Evolutionary conservation across 2,797 vertebrate species (phyloP), one percentile per base, ranked within the genome.

Genomic region (Erethizon dorsatum): DNA sequence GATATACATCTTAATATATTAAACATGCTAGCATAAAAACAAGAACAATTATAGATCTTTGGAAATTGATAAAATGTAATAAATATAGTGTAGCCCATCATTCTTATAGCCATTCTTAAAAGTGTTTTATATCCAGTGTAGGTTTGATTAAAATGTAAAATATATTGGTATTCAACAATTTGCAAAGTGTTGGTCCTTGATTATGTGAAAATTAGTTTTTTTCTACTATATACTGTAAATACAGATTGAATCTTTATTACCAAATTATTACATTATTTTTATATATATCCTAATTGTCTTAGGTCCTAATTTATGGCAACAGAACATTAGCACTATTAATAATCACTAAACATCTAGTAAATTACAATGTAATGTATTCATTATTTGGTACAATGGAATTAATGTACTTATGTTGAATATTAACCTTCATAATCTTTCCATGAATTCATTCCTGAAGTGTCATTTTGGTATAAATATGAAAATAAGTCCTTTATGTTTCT

Each of bases 191-290:
- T 67, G 63, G 33, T 33, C 14, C 63, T 15, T 31, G n/a, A 80
- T 97, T 95, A 98, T 94, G 91, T 95, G 92, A 94, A 83, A 91
- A 31, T 20, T 97, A 96, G 75, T 96, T 94, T 96, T 18, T 83
- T 78, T 89, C 9, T 80, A 96, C 78, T 79, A 98, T 41, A 56
- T 84, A 97, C 22, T 92, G 92, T 88, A 95, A 94, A 96, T 91
- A 85, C 90, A 91, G 90, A 98, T 97, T 88, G 79, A 97, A 94
- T 95, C n/a, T 86, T 97, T 98, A 96, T 97, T 97, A 97, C 20
- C 33, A 61, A 97, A 97, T 97, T 97, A 97, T 91, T 77, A 88
- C 50, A 87, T 95, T 67, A 67, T 8, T 18, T 96, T 91, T 96
- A 95, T 80, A 52, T 33, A 75, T 88, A 93, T 57, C 50, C 0